Evolutionary conservation across 2,797 vertebrate species (phyloP).

Genomic region (Sylvilagus floridanus): DNA sequence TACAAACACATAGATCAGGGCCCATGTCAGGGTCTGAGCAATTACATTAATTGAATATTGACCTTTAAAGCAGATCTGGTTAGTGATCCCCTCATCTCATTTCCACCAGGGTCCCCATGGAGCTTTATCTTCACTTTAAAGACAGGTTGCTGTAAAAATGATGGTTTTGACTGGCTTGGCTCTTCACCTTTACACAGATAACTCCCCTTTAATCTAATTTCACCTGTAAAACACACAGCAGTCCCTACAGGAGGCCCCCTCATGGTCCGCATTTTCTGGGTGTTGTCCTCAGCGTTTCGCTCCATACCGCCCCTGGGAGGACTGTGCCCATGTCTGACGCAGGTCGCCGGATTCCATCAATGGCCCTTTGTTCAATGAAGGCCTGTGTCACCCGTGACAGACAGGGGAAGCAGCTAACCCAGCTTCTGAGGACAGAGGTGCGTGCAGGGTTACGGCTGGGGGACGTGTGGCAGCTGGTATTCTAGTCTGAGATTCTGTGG

Average conservation of each 20-base stretch:
- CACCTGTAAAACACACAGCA: not conserved
- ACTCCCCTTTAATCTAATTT: slow-evolving; percentile 23
- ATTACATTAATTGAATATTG: slow-evolving; percentile 80
- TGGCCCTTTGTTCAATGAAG: too few species aligned
- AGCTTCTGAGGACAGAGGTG: not conserved
- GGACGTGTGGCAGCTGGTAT: not conserved
- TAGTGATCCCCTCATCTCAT: slow-evolving; percentile 45
- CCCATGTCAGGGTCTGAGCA: slow-evolving; percentile 63
- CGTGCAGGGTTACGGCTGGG: not conserved
- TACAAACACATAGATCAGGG: slow-evolving; percentile 69
- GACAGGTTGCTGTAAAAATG: slow-evolving; percentile 15
- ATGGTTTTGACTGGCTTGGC: slow-evolving; percentile 13
- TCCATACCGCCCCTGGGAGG: not conserved
- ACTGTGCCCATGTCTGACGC: not conserved
- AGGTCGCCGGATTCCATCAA: not conserved
- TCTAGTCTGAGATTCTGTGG: not conserved
- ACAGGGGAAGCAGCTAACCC: not conserved
- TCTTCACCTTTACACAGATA: slow-evolving; percentile 18
- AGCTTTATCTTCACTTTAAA: slow-evolving; percentile 16
- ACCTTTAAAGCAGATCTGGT: slow-evolving; percentile 75
- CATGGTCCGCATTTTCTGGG: accelerated
- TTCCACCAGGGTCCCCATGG: not conserved
- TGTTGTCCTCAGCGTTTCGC: not conserved
- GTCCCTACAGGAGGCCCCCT: not conserved
- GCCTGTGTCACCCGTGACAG: not conserved